Evolutionary conservation across 2,888 invertebrate genomes (phyloP), one percentile per base, ranked within the genome.

Genomic region (Aspidiotus rigidus): DNA sequence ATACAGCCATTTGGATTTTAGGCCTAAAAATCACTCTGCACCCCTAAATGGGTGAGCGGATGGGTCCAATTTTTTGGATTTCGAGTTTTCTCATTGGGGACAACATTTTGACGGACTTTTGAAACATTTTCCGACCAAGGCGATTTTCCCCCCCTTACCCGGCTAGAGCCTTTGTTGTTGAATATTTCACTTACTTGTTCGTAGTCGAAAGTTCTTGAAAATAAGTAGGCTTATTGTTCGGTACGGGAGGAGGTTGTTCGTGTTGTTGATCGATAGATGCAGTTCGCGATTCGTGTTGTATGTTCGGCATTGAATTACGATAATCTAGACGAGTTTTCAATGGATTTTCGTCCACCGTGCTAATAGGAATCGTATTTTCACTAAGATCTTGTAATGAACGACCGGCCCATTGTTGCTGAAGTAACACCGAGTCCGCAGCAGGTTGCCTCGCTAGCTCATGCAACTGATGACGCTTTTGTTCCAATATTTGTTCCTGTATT

Each of bases 311-410:
- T 44, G 83, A 83, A 57, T 83, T 80, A 72, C 83, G 79, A 74
- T 83, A 83, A 74, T 81, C 81, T 2, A 79, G 75, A 61, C 80
- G 80, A 10, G 70, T 15, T 11, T 61, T 54, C 5, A 11, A 56
- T 13, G 49, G 11, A 11, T 62, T 28, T 56, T 57, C 41, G 49
- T 49, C 49, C 11, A 49, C 49, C 49, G 16, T 28, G 8, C 49
- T 66, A n/a, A 16, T 17, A 9, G 53, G 16, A 61, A 49, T 15
- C 28, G 44, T 49, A 28, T 62, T 13, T 73, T 76, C 76, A 71
- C 77, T 83, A 9, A 87, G 80, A 73, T 87, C 86, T 74, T 86
- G 86, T 53, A 86, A 80, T 0, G 87, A 86, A 66, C 69, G 42
- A 28, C 57, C 49, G 0, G 59, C 40, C 59, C 59, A 49, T 28